These are phyloP conservation scores for Lota lota DNA, from an alignment of 2,113 vertebrate species.

Conservation along the genomic window DNA sequence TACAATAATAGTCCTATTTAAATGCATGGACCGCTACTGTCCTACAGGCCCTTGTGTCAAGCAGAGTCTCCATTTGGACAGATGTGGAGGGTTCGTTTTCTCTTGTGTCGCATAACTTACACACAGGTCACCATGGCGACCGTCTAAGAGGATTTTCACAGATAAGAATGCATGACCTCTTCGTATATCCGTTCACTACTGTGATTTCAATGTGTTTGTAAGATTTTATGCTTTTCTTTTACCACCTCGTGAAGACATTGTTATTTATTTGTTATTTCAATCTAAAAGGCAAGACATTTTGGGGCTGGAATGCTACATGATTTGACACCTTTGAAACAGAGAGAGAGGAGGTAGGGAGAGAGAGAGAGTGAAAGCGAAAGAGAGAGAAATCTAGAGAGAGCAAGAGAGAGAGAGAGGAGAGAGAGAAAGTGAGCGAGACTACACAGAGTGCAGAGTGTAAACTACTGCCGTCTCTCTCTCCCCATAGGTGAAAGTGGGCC, in stretches of 20 bases:
- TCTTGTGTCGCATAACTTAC: constrained; percentile 15
- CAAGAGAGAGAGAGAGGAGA: no score
- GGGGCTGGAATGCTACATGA: no score
- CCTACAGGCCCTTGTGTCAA: constrained; percentile 72
- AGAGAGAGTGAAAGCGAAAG: no score
- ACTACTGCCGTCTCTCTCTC: no score
- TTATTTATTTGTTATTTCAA: no score
- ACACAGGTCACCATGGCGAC: constrained; percentile 31
- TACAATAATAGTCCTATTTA: constrained; percentile 98
- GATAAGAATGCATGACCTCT: constrained; percentile 12
- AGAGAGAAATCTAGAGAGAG: no score
- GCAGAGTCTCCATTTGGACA: constrained; percentile 36
- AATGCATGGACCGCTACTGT: constrained; percentile 93
- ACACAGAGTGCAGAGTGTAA: no score
- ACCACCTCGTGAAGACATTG: no score
- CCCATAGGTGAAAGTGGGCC: constrained; percentile 11
- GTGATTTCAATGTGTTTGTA: no score
- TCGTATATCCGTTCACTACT: neutral
- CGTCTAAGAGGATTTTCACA: constrained; percentile 19
- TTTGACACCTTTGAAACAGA: neutral
- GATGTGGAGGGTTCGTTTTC: constrained; percentile 35
- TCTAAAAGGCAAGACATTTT: no score
- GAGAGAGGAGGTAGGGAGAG: neutral
- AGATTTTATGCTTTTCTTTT: no score
- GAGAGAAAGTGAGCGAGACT: no score